A percentile compares a stretch with the other conserved stretches of the same genome.
phyloP scores from a whole-genome alignment of 2,888 invertebrate genomes.

The Sicus ferrugineus region DNA sequence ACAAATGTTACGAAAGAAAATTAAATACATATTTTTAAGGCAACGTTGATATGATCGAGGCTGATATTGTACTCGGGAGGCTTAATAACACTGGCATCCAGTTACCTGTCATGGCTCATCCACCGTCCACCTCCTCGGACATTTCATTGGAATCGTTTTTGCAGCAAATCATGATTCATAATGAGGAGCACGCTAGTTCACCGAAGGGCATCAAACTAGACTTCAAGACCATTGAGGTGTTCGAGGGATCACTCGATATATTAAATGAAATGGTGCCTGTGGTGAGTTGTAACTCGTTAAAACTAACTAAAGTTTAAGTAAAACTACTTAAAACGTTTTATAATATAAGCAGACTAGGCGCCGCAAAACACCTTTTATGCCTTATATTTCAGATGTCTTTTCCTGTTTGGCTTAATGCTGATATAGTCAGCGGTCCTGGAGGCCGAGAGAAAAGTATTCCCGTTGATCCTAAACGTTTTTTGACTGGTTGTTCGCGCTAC shows the following conservation, averaged over 20 bases:
- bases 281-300: constrained; percentile 53
- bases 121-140: constrained; percentile 77
- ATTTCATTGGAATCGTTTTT: constrained; percentile 79
- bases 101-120: constrained; percentile 87
- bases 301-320: not conserved
- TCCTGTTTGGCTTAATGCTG: constrained; percentile 89
- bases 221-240: constrained; percentile 82
- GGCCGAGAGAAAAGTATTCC: constrained; percentile 68
- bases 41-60: constrained; percentile 82
- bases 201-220: constrained; percentile 87
- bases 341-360: too few species aligned
- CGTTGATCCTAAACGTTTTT: constrained; percentile 71
- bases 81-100: constrained; percentile 65
- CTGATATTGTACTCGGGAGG: constrained; percentile 79
- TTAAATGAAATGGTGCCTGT: constrained; percentile 60
- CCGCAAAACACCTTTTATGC: too few species aligned
- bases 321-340: not conserved
- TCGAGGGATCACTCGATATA: constrained; percentile 68
- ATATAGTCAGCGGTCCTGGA: constrained; percentile 78
- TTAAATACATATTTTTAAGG: constrained; percentile 55
- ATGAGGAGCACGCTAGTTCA: constrained; percentile 57
- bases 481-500: constrained; percentile 69
- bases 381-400: constrained; percentile 68
- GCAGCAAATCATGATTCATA: constrained; percentile 67
- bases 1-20: not conserved